Percentiles rank a stretch among this genome's conserved stretches.
phyloP scores from a whole-genome alignment of 2,888 invertebrate species.

The Rutpela maculata region DNA sequence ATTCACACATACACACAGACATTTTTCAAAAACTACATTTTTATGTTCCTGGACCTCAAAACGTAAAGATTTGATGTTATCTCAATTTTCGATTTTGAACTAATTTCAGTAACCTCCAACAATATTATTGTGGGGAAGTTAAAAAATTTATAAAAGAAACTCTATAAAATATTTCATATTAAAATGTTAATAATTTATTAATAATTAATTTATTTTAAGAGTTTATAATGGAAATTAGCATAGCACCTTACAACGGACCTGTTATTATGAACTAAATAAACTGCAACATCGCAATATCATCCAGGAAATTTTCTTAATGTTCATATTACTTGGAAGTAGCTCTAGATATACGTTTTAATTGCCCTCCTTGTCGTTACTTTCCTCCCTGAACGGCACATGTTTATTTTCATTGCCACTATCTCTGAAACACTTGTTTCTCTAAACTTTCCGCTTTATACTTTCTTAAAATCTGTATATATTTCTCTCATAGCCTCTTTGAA shows the following conservation, averaged over 20 bases:
- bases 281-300: constrained; percentile 1
- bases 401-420: constrained; percentile 35
- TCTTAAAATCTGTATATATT: background rate
- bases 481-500: background rate
- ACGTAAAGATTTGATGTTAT: too few relatives aligned
- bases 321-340: constrained; percentile 11
- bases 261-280: constrained; percentile 4
- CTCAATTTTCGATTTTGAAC: too few relatives aligned
- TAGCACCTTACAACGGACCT: background rate
- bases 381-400: constrained; percentile 26
- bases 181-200: too few relatives aligned
- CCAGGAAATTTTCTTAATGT: constrained; percentile 27
- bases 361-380: constrained; percentile 33
- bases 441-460: background rate
- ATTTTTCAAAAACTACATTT: too few relatives aligned
- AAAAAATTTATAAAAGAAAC: too few relatives aligned
- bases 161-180: too few relatives aligned
- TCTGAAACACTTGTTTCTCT: constrained; percentile 15
- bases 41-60: too few relatives aligned
- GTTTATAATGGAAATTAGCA: too few relatives aligned
- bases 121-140: too few relatives aligned
- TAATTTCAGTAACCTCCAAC: too few relatives aligned
- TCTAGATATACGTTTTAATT: constrained; percentile 34
- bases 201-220: too few relatives aligned
- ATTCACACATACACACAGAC: too few relatives aligned